These are phyloP conservation scores for Solenodon paradoxus DNA, from an alignment of 2,113 vertebrate genomes.

Conservation along the genomic window DNA sequence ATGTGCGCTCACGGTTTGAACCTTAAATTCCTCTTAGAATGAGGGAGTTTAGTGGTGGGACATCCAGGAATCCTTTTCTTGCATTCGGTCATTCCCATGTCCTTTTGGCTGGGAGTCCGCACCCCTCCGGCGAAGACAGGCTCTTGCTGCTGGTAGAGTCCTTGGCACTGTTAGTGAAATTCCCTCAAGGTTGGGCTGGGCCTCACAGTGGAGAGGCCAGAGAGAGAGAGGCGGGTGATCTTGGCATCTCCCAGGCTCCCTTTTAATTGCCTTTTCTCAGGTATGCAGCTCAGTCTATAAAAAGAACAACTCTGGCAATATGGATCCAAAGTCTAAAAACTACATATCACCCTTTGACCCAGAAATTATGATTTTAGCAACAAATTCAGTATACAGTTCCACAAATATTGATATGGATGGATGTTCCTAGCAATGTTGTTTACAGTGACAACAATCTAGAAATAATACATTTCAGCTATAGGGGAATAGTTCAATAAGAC, in stretches of 20 bases:
- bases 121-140: neutral
- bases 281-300: neutral
- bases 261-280: neutral
- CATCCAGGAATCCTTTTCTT: neutral
- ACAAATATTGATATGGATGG: neutral
- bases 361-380: neutral
- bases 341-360: neutral
- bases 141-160: neutral
- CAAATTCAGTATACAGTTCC: neutral
- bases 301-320: neutral
- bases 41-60: neutral
- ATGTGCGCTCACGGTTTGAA: neutral
- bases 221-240: neutral
- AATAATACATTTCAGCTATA: neutral
- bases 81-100: neutral
- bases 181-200: neutral
- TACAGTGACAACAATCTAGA: slow-evolving; percentile 9
- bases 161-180: neutral
- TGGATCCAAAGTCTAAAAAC: neutral
- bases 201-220: neutral
- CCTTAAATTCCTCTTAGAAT: neutral
- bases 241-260: neutral
- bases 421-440: neutral
- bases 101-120: neutral
- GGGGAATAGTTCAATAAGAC: slow-evolving; percentile 25